Conservation (phyloP, 2,888 invertebrate genomes). For the Kryphioiulus occultus region DNA sequence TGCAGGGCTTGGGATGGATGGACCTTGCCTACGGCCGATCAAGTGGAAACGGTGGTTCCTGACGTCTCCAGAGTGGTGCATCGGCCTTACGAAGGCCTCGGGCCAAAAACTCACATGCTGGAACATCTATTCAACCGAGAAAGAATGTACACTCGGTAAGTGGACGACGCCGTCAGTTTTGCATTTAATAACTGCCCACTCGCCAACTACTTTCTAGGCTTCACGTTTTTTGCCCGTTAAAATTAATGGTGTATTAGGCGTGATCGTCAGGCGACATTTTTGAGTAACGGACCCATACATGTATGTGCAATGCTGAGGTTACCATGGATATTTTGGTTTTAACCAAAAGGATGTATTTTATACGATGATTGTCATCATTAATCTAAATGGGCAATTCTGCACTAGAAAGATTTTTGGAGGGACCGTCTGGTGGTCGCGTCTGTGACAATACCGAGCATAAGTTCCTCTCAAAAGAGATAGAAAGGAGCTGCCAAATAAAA, state of each 20-base stretch:
- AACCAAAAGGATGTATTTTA: no score
- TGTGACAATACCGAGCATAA: no score
- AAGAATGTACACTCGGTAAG: conserved; percentile 46
- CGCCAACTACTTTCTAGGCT: not conserved
- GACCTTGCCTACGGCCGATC: not conserved
- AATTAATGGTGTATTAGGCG: not conserved
- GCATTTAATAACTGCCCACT: not conserved
- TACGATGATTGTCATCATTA: no score
- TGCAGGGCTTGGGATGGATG: conserved; percentile 52
- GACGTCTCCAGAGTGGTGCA: conserved; percentile 51
- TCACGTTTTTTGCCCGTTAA: not conserved
- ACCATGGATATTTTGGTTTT: no score
- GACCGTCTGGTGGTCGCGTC: no score
- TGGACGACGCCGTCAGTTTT: not conserved
- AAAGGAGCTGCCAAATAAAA: no score
- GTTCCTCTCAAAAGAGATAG: no score
- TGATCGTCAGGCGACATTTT: not conserved
- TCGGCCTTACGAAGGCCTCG: conserved; percentile 51
- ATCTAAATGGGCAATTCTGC: no score
- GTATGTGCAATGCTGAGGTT: no score
- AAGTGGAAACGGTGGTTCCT: conserved; percentile 52
- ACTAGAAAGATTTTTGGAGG: no score
- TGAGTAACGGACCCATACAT: not conserved
- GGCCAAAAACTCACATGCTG: conserved; percentile 48
- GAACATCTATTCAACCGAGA: conserved; percentile 51